Evolutionary conservation across 2,888 invertebrate genomes (phyloP), one percentile per base, ranked within the genome.

Genomic region (Shargacucullia verbasci): DNA sequence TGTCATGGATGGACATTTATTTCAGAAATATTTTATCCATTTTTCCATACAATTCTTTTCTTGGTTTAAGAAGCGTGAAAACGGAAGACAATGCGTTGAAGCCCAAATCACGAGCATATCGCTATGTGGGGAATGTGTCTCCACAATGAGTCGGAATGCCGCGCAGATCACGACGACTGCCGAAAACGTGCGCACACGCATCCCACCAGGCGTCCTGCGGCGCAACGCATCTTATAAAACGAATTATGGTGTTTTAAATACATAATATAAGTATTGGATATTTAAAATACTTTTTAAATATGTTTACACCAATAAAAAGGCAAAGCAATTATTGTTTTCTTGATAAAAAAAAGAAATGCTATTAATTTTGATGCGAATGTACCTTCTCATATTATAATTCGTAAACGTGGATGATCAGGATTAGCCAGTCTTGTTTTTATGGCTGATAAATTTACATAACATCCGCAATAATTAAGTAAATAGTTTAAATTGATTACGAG

Each of bases 91-190:
- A 89, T 82, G 80, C 75, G 73, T 73, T 76, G 68, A 81, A 77
- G 75, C 60, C 78, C 66, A 72, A 74, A 79, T 83, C 89, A 87
- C 90, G 90, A 87, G 86, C 91, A 89, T 84, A 86, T 86, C 87
- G 89, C 87, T 88, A 89, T 90, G 88, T 74, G 62, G 80, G 83
- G 90, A 91, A 92, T 91, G 87, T 82, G 78, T 74, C 76, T 69
- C 52, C 69, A 71, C 75, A 79, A 78, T 73, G 70, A 61, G 65
- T 35, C 38, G 77, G 86, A 84, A 85, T 85, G 83, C 82, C 68
- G 72, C 72, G 74, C 74, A 68, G 76, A 78, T 80, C 84, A 84
- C 82, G 81, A 81, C 82, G 70, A 63, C 80, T 78, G 84, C 82
- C 85, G 81, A 85, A 87, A 87, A 84, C 89, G 89, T 89, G 89